A percentile compares a stretch with the other conserved stretches of the same genome.
Evolutionary conservation across 2,113 vertebrate species (phyloP).

Genomic region (Lonchura striata): DNA sequence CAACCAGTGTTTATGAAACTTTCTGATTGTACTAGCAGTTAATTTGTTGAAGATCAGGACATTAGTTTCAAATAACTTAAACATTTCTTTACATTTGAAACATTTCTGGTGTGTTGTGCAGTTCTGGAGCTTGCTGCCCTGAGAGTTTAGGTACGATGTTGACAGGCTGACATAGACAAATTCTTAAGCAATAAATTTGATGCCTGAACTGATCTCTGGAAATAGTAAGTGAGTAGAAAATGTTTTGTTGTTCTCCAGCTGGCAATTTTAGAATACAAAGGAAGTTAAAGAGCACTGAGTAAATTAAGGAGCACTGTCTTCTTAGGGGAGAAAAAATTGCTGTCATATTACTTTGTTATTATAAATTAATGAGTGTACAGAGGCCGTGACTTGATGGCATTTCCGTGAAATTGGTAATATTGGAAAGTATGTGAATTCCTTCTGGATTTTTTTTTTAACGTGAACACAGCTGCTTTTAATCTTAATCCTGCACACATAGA

Average conservation of each 20-base stretch:
- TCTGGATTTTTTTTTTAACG: background rate
- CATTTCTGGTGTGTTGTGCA: accelerated
- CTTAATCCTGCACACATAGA: background rate
- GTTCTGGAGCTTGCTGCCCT: background rate
- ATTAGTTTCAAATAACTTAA: background rate
- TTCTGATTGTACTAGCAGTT: background rate
- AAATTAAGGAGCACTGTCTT: background rate
- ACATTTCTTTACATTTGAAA: background rate
- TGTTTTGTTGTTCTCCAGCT: background rate
- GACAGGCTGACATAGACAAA: background rate
- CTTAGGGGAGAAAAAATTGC: background rate
- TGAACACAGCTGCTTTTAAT: background rate
- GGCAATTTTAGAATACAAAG: background rate
- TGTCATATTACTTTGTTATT: background rate
- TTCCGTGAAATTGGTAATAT: background rate
- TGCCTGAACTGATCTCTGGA: background rate
- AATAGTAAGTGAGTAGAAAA: background rate
- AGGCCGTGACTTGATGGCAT: background rate
- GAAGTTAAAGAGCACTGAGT: background rate
- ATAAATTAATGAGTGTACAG: background rate
- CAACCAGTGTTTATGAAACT: background rate
- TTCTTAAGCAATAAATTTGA: background rate
- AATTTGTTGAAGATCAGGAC: background rate
- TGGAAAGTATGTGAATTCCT: background rate
- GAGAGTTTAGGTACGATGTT: background rate